phyloP scores from a whole-genome alignment of 2,113 vertebrate genomes.

The Tamias sibiricus region DNA sequence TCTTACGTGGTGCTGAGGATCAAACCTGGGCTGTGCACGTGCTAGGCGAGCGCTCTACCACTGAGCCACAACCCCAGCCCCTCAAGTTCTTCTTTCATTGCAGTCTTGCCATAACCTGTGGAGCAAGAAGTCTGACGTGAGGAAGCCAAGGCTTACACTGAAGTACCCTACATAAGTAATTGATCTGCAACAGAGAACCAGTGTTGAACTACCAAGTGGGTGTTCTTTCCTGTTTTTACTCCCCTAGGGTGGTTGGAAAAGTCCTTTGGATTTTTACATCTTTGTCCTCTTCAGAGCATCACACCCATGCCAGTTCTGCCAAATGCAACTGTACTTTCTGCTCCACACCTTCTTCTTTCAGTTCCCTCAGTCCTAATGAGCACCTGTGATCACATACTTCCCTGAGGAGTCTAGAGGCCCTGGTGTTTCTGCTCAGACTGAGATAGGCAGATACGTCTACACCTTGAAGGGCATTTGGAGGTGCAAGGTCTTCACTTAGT shows the following conservation, averaged over 20 bases:
- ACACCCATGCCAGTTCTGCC: background rate
- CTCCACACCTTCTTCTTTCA: background rate
- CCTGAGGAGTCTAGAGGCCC: background rate
- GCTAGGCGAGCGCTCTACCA: no score
- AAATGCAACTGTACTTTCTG: background rate
- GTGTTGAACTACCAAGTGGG: background rate
- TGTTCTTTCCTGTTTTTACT: background rate
- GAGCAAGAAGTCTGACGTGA: background rate
- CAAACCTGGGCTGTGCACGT: no score
- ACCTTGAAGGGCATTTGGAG: background rate
- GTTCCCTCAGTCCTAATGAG: background rate
- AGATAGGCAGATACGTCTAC: background rate
- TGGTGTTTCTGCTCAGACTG: background rate
- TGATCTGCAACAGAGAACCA: background rate
- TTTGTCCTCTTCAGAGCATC: background rate
- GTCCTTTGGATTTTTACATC: background rate
- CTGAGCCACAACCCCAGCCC: no score
- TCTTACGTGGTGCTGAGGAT: no score
- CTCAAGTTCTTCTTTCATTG: background rate
- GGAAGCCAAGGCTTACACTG: background rate
- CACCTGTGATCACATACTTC: background rate
- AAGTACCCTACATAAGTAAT: background rate
- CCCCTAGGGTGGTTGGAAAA: background rate
- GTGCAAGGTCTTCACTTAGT: conserved; percentile 48
- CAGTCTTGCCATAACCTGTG: background rate